Evolutionary conservation across 2,888 invertebrate species (phyloP).

Genomic region (Monochamus alternatus): DNA sequence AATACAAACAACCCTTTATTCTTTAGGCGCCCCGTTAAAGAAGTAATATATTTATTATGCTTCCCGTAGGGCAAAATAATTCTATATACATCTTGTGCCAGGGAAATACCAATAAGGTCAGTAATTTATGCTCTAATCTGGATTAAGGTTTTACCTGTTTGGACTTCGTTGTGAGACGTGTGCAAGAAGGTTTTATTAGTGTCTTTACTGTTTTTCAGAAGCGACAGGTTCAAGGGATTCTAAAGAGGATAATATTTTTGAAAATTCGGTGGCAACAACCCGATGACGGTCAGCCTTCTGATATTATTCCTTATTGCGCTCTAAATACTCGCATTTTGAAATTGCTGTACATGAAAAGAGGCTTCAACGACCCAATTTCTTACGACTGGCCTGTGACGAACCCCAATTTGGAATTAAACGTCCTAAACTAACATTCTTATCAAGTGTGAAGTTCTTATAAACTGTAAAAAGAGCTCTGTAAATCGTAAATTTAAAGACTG

Average conservation of each 20-base stretch:
- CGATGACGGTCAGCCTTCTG: no score
- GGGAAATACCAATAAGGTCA: neutral
- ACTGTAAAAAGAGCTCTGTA: no score
- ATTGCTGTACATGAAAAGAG: neutral
- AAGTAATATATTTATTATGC: neutral
- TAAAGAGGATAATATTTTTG: neutral
- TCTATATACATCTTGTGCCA: neutral
- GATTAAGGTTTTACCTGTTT: neutral
- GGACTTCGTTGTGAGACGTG: neutral
- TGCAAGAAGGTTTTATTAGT: neutral
- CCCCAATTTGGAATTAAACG: no score
- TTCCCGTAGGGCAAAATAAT: neutral
- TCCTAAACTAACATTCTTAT: no score
- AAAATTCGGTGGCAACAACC: no score
- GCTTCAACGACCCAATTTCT: no score
- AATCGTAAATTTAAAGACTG: no score
- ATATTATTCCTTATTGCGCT: no score
- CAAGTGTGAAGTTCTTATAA: no score
- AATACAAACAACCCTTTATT: neutral
- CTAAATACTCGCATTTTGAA: neutral
- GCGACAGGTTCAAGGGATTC: neutral
- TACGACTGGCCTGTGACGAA: no score
- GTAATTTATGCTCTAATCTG: neutral
- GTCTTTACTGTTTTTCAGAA: neutral
- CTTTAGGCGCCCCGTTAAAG: neutral